phyloP scores from a whole-genome alignment of 2,113 vertebrate species.

The Platichthys flesus region DNA sequence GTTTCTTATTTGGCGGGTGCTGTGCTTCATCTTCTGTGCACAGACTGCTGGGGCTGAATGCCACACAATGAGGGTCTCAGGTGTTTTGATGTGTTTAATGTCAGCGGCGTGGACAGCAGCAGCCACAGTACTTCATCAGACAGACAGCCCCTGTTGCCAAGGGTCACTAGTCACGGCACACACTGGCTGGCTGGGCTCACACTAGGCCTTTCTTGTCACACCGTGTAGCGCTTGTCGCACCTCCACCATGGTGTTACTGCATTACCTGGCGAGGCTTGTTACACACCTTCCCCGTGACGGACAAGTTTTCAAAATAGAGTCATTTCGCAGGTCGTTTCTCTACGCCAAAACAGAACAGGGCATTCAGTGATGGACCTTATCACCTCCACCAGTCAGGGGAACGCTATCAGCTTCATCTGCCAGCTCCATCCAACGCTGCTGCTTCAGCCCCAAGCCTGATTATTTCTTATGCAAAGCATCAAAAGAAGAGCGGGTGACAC shows the following conservation, averaged over 20 bases:
- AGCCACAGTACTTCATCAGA: conserved; percentile 36
- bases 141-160: conserved; percentile 36
- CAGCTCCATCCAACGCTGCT: conserved; percentile 42
- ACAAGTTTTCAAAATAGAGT: conserved; percentile 50
- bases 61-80: conserved; percentile 24
- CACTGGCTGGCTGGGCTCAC: conserved; percentile 31
- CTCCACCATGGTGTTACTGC: conserved; percentile 11
- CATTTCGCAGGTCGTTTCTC: conserved; percentile 56
- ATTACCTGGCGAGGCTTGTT: conserved; percentile 39
- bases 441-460: conserved; percentile 64
- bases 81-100: conserved; percentile 57
- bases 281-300: conserved; percentile 48
- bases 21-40: conserved; percentile 17
- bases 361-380: conserved; percentile 42
- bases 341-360: conserved; percentile 31
- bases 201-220: conserved; percentile 34
- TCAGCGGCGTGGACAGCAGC: conserved; percentile 28
- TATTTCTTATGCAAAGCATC: conserved; percentile 75
- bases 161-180: conserved; percentile 40
- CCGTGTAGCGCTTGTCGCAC: conserved; percentile 46
- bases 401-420: conserved; percentile 45
- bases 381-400: conserved; percentile 50
- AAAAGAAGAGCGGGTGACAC: conserved; percentile 66
- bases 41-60: conserved; percentile 21
- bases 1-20: conserved; percentile 19